Percentiles rank a stretch among this genome's conserved stretches.
phyloP scores from a whole-genome alignment of 1,140 invertebrate genomes.

The Aphidius ervi region DNA sequence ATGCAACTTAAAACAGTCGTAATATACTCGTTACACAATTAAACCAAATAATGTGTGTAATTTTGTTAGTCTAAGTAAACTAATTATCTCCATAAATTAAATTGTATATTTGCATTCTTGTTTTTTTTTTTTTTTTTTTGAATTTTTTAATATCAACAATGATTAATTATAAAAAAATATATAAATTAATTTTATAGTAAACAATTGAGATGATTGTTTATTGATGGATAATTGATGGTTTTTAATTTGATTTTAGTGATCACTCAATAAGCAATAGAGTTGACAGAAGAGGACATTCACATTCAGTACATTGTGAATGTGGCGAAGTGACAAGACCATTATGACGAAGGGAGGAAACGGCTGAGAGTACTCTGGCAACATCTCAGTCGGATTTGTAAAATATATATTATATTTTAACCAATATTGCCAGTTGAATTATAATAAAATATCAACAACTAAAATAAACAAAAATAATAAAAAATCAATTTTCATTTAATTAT shows the following conservation, averaged over 20 bases:
- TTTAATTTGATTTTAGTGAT: slow-evolving; percentile 54
- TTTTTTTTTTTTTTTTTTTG: not conserved
- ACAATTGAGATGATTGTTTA: too few species aligned
- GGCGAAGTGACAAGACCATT: slow-evolving; percentile 58
- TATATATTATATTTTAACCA: too few species aligned
- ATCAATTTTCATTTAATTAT: too few species aligned
- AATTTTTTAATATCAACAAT: not conserved
- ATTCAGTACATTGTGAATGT: slow-evolving; percentile 51
- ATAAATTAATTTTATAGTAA: not conserved
- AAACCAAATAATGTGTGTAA: too few species aligned
- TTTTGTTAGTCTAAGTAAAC: not conserved
- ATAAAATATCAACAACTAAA: too few species aligned
- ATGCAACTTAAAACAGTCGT: too few species aligned
- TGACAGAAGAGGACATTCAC: slow-evolving; percentile 56
- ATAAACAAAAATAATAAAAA: too few species aligned
- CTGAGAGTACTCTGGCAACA: slow-evolving; percentile 59
- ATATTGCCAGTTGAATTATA: too few species aligned
- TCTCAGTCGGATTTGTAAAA: slow-evolving; percentile 49
- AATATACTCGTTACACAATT: too few species aligned
- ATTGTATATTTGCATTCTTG: not conserved
- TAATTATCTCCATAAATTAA: not conserved
- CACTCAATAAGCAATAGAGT: slow-evolving; percentile 62
- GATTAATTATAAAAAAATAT: not conserved
- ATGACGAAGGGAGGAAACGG: slow-evolving; percentile 64
- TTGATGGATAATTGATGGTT: slow-evolving; percentile 10